These are phyloP conservation scores for Argyra leucocephala DNA, from an alignment of 2,888 invertebrate species.

Conservation along the genomic window DNA sequence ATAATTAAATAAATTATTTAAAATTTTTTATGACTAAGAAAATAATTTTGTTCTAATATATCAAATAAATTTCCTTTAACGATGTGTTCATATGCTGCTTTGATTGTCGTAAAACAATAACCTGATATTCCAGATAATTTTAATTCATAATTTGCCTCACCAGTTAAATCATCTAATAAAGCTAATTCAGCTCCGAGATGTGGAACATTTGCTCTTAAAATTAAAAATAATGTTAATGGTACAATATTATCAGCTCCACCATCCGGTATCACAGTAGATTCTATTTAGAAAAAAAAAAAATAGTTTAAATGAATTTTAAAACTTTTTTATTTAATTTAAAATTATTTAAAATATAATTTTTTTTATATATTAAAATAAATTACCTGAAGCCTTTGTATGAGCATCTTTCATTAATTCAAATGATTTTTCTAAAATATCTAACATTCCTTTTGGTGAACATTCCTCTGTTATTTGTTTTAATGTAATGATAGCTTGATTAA, in stretches of 20 bases:
- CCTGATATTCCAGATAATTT: slow-evolving; percentile 42
- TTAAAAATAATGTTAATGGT: slow-evolving; percentile 39
- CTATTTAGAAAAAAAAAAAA: slow-evolving; percentile 28
- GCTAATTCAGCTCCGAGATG: slow-evolving; percentile 43
- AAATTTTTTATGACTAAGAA: not conserved
- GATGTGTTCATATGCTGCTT: slow-evolving; percentile 27
- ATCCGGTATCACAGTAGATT: slow-evolving; percentile 33
- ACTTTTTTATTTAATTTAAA: slow-evolving; percentile 4
- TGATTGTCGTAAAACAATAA: slow-evolving; percentile 42
- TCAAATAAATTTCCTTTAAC: slow-evolving; percentile 19
- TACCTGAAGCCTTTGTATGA: slow-evolving; percentile 35
- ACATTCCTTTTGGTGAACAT: slow-evolving; percentile 42
- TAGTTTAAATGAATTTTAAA: not conserved
- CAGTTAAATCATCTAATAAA: slow-evolving; percentile 40
- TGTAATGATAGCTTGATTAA: slow-evolving; percentile 35
- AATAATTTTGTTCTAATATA: slow-evolving; percentile 1
- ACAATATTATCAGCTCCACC: slow-evolving; percentile 38
- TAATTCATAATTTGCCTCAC: slow-evolving; percentile 38
- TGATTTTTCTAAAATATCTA: slow-evolving; percentile 40
- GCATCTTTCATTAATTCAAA: slow-evolving; percentile 39
- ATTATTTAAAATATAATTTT: not conserved
- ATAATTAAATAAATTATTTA: not conserved
- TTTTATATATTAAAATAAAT: not conserved
- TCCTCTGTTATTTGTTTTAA: slow-evolving; percentile 40
- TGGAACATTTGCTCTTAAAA: slow-evolving; percentile 40